Percentiles rank a stretch among this genome's conserved stretches.
Conservation (phyloP, 1,140 invertebrate genomes). For the Drosophila arizonae region DNA sequence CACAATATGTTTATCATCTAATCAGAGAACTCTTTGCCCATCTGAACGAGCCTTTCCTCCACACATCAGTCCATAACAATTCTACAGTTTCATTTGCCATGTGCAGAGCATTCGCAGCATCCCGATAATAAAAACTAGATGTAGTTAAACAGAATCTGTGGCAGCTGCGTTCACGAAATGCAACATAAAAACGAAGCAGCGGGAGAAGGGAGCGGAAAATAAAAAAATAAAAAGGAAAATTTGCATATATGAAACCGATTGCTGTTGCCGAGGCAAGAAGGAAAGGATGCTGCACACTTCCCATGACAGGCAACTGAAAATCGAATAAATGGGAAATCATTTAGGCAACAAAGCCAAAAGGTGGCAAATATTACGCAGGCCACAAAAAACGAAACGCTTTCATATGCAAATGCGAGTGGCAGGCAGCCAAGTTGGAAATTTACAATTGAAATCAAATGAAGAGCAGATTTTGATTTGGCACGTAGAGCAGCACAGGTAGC, state of each 20-base stretch:
- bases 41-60: too few species aligned
- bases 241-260: constrained; percentile 76
- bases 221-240: constrained; percentile 42
- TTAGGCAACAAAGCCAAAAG: constrained; percentile 62
- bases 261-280: constrained; percentile 11
- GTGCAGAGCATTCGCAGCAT: constrained; percentile 4
- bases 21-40: too few species aligned
- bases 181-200: constrained; percentile 36
- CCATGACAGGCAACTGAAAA: constrained; percentile 53
- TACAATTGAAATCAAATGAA: constrained; percentile 51
- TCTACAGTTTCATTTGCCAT: constrained; percentile 8
- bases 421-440: constrained; percentile 41
- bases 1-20: too few species aligned
- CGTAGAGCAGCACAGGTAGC: constrained; percentile 51
- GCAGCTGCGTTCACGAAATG: constrained; percentile 59
- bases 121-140: constrained; percentile 38
- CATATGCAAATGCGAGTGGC: constrained; percentile 72
- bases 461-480: constrained; percentile 79
- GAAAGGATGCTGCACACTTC: constrained; percentile 58
- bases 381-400: constrained; percentile 61
- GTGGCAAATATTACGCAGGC: constrained; percentile 68
- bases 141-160: constrained; percentile 21
- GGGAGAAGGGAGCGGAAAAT: constrained; percentile 18
- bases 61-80: neutral
- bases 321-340: constrained; percentile 63